Conservation (phyloP, 2,888 invertebrate genomes). For the Rutpela maculata region DNA sequence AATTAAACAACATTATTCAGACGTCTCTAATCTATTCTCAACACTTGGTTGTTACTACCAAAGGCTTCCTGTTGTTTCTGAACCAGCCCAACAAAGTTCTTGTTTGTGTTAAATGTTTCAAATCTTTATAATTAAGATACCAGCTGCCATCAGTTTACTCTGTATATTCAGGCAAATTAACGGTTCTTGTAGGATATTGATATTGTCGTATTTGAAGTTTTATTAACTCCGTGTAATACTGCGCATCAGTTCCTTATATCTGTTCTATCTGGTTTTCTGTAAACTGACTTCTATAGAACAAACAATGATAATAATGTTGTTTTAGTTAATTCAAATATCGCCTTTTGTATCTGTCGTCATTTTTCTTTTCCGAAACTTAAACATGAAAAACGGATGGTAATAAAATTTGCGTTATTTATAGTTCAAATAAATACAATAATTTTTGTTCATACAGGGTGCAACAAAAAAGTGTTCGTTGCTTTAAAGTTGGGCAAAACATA, state of each 20-base stretch:
- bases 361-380: background rate
- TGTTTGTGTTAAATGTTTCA: constrained; percentile 29
- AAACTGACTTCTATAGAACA: background rate
- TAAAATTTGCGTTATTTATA: background rate
- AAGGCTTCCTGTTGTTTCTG: constrained; percentile 15
- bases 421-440: no score
- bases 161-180: constrained; percentile 17
- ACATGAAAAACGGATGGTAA: background rate
- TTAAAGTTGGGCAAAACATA: no score
- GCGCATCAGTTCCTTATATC: background rate
- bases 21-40: constrained; percentile 44
- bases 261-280: no score
- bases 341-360: background rate
- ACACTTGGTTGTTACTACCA: constrained; percentile 45
- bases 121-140: constrained; percentile 30
- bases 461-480: no score
- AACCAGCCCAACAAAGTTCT: constrained; percentile 9
- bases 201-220: background rate
- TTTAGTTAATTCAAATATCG: background rate
- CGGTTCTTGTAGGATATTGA: constrained; percentile 1
- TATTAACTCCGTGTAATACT: background rate
- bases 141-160: constrained; percentile 16
- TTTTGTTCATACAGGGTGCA: no score
- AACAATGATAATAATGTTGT: background rate
- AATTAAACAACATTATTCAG: constrained; percentile 44